A percentile compares a stretch with the other conserved stretches of the same genome.
These are phyloP conservation scores for Lacerta agilis DNA, from an alignment of 2,797 vertebrate genomes.

Conservation along the genomic window DNA sequence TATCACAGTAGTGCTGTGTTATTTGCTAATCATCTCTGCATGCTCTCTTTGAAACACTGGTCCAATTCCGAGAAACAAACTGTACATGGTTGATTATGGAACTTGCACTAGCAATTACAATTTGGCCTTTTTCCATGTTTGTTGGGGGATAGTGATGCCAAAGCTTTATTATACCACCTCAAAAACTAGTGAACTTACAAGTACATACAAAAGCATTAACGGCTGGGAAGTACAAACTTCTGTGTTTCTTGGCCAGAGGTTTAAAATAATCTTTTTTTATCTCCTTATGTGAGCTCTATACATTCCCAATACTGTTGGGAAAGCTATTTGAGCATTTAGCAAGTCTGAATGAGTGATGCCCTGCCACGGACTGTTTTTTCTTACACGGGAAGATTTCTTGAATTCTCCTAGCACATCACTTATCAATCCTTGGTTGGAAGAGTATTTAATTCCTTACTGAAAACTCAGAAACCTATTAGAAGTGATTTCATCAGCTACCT, in stretches of 20 bases:
- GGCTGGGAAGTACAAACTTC: conserved; percentile 35
- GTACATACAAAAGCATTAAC: conserved; percentile 18
- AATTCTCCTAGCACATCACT: background rate
- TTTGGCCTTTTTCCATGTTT: conserved; percentile 70
- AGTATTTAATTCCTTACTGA: background rate
- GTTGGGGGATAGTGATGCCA: conserved; percentile 54
- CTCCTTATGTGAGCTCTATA: background rate
- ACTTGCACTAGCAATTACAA: conserved; percentile 68
- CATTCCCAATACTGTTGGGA: background rate
- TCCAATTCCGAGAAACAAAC: conserved; percentile 60
- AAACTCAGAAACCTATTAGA: background rate
- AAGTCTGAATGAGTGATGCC: background rate
- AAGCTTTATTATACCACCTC: conserved; percentile 44
- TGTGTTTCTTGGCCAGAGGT: conserved; percentile 18
- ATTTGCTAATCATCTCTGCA: conserved; percentile 58
- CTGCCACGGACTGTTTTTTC: background rate
- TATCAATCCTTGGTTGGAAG: background rate
- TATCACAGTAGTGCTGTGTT: conserved; percentile 39
- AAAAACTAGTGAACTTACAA: conserved; percentile 39
- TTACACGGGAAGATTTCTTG: background rate
- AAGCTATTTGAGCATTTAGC: background rate
- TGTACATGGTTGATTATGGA: conserved; percentile 66
- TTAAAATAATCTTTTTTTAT: background rate
- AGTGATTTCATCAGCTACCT: background rate
- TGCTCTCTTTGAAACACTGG: conserved; percentile 70